Base-by-base conservation (phyloP, 37 sponge, comb jelly and placozoan genomes). In the Haliclona indistincta region DNA sequence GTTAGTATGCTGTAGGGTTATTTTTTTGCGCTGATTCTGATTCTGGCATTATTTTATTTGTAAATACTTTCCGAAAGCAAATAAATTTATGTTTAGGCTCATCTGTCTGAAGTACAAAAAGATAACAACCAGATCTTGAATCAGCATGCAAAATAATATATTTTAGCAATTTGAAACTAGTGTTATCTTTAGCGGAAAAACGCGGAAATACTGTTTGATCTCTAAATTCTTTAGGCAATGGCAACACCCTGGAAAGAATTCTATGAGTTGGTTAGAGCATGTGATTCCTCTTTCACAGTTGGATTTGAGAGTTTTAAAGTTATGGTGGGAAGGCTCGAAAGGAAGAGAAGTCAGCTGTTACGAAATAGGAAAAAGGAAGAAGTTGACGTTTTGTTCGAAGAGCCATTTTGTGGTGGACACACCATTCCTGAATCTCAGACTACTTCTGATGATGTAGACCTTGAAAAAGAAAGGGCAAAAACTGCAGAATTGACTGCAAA, bases 311-410 rank as follows among this genome's bases (percentile, higher is more conserved):
- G n/a, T n/a, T n/a, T n/a, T n/a, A n/a, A n/a, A n/a, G n/a, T n/a
- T 3, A 55, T 55, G 56, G 65, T 64, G 4, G 65, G 65, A 11
- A 64, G 65, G 34, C 34, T 64, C 2, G 65, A 64, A 3, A 64
- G 33, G 65, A 64, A 64, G 33, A 64, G 34, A 36, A 8, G 4
- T 36, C 3, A 64, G 65, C 6, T 64, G 4, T 22, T 36, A 11
- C 34, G 65, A 2, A 64, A 64, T 36, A 64, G 33, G 6, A 30
- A 64, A 6, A 30, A 64, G 34, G 4, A 64, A 32, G 38, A 64
- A 64, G 4, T 64, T 4, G 6, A 8, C 4, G 4, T 6, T 36
- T 36, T 64, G 2, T 36, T 64, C 20, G 65, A 64, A 2, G 38
- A 35, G 38, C 37, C 38, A 8, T 30, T 64, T 22, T 64, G 65